Evolutionary conservation across 2,113 vertebrate species (phyloP).

Genomic region (Erpornis zantholeuca): DNA sequence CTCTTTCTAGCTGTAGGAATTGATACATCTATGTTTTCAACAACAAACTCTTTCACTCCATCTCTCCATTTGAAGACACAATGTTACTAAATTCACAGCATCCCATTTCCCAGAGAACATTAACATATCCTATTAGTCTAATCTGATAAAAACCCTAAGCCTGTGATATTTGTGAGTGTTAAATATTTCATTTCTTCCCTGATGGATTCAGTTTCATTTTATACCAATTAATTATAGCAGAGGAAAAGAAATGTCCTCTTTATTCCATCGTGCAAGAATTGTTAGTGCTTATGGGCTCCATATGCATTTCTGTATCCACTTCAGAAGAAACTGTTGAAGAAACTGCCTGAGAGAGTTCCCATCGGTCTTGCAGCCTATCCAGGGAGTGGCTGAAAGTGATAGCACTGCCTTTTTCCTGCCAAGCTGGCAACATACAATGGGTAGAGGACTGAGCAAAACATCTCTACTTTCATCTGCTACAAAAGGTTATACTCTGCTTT

Average conservation of each 20-base stretch:
- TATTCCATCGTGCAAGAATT: not conserved
- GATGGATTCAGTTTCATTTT: not conserved
- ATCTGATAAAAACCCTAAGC: not conserved
- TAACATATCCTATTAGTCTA: not conserved
- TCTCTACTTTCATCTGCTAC: not conserved
- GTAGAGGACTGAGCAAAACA: not conserved
- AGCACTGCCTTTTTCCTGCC: not conserved
- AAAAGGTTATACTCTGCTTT: not conserved
- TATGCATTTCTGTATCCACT: not conserved
- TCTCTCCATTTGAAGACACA: not conserved
- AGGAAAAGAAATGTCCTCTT: not conserved
- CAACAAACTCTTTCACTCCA: slow-evolving; percentile 9
- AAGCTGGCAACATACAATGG: not conserved
- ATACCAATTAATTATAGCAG: not conserved
- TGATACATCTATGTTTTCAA: not conserved
- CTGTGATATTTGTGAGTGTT: not conserved
- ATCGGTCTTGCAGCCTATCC: not conserved
- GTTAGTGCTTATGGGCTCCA: not conserved
- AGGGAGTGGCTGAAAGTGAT: not conserved
- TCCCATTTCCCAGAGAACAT: not conserved
- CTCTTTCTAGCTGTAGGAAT: slow-evolving; percentile 26
- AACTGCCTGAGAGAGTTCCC: not conserved
- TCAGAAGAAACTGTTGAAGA: not conserved
- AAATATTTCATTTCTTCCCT: not conserved
- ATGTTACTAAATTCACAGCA: not conserved